phyloP scores from a whole-genome alignment of 2,797 vertebrate genomes.

The Rhynchotus rufescens region DNA sequence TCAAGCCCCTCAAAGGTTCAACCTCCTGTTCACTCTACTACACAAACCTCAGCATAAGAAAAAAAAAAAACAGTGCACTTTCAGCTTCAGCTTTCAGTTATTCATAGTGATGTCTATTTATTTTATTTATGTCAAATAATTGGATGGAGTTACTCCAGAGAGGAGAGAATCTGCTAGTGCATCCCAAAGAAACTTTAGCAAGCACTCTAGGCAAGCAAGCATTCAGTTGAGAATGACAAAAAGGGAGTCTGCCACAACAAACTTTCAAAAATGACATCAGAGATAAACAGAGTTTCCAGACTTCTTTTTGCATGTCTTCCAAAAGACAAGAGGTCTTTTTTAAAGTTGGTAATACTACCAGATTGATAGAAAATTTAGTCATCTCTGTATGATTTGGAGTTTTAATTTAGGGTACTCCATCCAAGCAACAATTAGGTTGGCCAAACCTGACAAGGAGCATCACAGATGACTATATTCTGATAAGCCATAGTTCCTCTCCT shows the following conservation, averaged over 20 bases:
- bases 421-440: background rate
- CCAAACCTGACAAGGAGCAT: background rate
- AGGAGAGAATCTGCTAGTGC: background rate
- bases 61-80: background rate
- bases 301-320: background rate
- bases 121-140: background rate
- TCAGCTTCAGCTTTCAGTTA: background rate
- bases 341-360: background rate
- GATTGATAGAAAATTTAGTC: background rate
- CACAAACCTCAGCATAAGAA: background rate
- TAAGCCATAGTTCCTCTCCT: background rate
- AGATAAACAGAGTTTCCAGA: background rate
- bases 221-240: background rate
- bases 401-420: background rate
- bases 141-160: background rate
- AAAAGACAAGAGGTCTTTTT: background rate
- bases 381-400: background rate
- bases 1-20: background rate
- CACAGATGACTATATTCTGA: background rate
- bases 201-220: background rate
- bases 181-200: background rate
- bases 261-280: background rate
- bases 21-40: background rate
- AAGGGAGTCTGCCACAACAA: background rate
- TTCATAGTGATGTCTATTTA: background rate